Conservation (phyloP, 2,888 invertebrate species). For the Cephus spinipes region DNA sequence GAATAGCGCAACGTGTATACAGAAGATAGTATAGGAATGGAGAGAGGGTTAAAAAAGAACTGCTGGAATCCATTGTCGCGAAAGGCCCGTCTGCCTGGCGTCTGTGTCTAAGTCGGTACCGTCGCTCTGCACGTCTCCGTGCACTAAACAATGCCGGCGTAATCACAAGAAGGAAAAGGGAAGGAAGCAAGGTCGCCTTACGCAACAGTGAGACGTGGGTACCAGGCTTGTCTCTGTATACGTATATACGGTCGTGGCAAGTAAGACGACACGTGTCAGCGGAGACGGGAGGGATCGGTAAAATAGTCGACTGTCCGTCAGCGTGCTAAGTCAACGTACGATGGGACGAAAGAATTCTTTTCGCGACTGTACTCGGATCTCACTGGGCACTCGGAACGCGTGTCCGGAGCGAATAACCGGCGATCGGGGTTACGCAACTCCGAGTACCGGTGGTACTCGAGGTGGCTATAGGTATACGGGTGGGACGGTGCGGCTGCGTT, state of each 20-base stretch:
- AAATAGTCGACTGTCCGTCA: no score
- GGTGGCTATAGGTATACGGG: neutral
- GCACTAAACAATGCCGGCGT: neutral
- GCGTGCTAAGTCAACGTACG: neutral
- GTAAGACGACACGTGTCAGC: neutral
- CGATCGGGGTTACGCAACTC: neutral
- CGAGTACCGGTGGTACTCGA: neutral
- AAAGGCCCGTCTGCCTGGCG: neutral
- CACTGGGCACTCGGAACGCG: neutral
- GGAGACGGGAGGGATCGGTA: neutral
- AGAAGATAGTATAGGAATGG: no score
- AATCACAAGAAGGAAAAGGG: neutral
- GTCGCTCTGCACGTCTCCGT: neutral
- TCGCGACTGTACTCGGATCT: neutral
- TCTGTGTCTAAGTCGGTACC: neutral
- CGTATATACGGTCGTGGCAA: neutral
- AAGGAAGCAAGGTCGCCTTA: neutral
- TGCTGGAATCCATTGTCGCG: neutral
- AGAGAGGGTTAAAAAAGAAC: no score
- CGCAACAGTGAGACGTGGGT: neutral
- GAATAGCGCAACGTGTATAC: no score
- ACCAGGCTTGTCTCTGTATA: no score
- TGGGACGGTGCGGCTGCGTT: neutral
- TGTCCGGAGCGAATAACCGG: neutral
- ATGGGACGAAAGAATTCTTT: neutral